Evolutionary conservation across 1,140 invertebrate genomes (phyloP), one percentile per base, ranked within the genome.

Genomic region (Drosophila virilis): DNA sequence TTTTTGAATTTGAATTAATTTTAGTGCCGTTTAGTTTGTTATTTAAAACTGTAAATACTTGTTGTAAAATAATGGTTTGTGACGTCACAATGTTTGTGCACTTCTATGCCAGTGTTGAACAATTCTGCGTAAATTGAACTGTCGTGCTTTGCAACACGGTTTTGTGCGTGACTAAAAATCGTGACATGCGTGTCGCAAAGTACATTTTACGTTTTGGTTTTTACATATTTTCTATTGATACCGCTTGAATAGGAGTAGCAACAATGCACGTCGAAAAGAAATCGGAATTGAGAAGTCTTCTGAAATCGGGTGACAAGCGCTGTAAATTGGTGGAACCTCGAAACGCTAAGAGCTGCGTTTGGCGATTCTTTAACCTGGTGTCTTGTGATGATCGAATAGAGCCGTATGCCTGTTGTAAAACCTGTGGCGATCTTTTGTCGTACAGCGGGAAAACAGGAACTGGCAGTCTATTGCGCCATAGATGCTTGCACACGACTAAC

Each of bases 131-230:
- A 12, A 15, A 15, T 17, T 55, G 58, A 37, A 61, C 28, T 57
- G 37, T 42, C 6, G 45, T 58, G 51, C 17, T 88, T 74, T 72
- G 13, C 84, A 74, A 62, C 79, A 86, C 83, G 65, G 50, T 79
- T 88, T 74, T 86, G 84, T 86, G 83, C 83, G 83, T 86, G 83
- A 86, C 83, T 88, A 64, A 81, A 78, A 69, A 68, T 78, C 83
- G 82, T 88, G 83, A 79, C 73, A 72, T 83, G 79, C 74, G 79
- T 82, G 70, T 73, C 64, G 55, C 46, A 33, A 43, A 73, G 64
- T 68, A 68, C 15, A 59, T 59, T 54, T 68, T 68, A 67, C 60
- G 43, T 48, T 70, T 74, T 50, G 46, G 32, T 52, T 71, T 70
- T 64, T 65, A 43, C 45, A 45, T 46, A 71, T 71, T 50, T 71